Evolutionary conservation across 2,888 invertebrate genomes (phyloP), one percentile per base, ranked within the genome.

Genomic region (Aleiodes leptofemur): DNA sequence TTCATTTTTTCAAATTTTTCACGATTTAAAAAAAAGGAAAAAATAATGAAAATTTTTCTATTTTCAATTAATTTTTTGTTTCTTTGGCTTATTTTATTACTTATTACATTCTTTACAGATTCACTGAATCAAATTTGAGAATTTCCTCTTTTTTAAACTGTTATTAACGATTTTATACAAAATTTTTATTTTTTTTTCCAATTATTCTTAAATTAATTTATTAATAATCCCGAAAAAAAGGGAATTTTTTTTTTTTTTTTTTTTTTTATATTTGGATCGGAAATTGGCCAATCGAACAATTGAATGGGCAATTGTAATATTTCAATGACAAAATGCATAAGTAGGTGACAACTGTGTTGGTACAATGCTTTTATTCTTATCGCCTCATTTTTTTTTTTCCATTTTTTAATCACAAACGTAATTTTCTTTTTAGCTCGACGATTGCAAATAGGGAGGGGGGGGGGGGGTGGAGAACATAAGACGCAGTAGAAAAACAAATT

Each of bases 391-490:
- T 38, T 31, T 61, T 34, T 34, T 34, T 34, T 31, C 5, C 34
- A 3, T 61, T 64, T 23, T 64, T 43, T 64, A 64, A 64, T 64
- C 64, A 64, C 64, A 64, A 64, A 48, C 48, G 14, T n/a, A 34
- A 59, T 59, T 64, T 14, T 64, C 23, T 23, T 48, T 14, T 13
- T 31, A n/a, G 23, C 43, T 64, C 16, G 48, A 4, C 23, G 48
- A 61, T 43, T 61, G 61, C 34, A 16, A 43, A 61, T 43, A 43
- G 23, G 2, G 2, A 2, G 23, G 23, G 61, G 23, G 2, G 2
- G 23, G 23, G 23, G 2, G 31, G 1, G n/a, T 1, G 59, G 31
- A 38, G 31, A 38, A 38, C 8, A 38, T 43, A 43, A 43, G 43
- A 38, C 14, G 59, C 34, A 34, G 8, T 64, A 16, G 43, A n/a